phyloP scores from a whole-genome alignment of 2,888 invertebrate genomes.

The Limnephilus rhombicus region DNA sequence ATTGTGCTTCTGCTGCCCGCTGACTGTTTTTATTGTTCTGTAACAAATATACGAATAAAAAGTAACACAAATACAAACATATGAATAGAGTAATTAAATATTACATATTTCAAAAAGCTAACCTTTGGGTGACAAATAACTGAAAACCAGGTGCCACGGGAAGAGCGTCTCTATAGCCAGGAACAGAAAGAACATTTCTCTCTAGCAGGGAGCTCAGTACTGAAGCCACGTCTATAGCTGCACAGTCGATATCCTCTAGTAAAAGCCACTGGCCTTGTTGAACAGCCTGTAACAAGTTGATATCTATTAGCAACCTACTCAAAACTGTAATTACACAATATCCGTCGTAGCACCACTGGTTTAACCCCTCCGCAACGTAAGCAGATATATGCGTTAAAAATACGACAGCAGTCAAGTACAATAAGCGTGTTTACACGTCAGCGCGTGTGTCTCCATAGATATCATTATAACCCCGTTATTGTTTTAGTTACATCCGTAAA shows the following conservation, averaged over 20 bases:
- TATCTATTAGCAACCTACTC: neutral
- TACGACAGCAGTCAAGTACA: too few relatives aligned
- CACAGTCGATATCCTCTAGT: conserved; percentile 96
- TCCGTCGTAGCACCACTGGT: too few relatives aligned
- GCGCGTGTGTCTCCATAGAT: too few relatives aligned
- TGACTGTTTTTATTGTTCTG: conserved; percentile 80
- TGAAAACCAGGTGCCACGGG: conserved; percentile 92
- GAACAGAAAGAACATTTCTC: conserved; percentile 88
- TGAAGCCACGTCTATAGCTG: conserved; percentile 94
- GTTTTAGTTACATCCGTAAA: too few relatives aligned
- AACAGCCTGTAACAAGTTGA: conserved; percentile 80
- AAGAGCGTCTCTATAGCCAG: conserved; percentile 91
- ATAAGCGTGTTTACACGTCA: too few relatives aligned
- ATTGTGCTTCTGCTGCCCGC: conserved; percentile 81
- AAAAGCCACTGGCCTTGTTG: conserved; percentile 93
- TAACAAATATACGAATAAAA: conserved; percentile 66
- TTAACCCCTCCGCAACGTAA: too few relatives aligned
- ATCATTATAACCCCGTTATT: too few relatives aligned
- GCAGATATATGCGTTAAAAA: too few relatives aligned
- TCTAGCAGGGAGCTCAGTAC: conserved; percentile 91
- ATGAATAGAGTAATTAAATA: neutral
- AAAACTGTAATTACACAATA: too few relatives aligned
- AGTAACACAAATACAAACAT: too few relatives aligned
- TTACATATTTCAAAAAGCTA: neutral
- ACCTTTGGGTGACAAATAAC: conserved; percentile 93